A percentile compares a stretch with the other conserved stretches of the same genome.
phyloP scores from a whole-genome alignment of 2,888 invertebrate species.

The Pemphredon lugubris region DNA sequence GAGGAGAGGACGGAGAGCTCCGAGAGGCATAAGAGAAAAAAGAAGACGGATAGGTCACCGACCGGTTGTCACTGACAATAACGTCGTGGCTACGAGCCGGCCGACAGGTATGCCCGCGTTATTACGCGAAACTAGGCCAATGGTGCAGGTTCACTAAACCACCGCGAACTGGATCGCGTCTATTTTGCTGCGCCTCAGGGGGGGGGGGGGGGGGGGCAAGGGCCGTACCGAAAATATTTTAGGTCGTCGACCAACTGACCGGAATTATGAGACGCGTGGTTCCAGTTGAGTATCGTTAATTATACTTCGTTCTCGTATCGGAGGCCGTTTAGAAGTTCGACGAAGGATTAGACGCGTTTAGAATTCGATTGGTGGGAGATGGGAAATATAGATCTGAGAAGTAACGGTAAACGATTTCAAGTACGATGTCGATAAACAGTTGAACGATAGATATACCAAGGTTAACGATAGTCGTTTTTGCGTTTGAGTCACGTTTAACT shows the following conservation, averaged over 20 bases:
- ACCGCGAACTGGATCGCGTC: constrained; percentile 44
- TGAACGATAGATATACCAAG: too few species aligned
- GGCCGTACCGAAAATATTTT: constrained; percentile 18
- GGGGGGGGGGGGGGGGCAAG: background rate
- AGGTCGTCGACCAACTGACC: constrained; percentile 32
- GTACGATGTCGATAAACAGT: too few species aligned
- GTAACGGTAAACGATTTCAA: too few species aligned
- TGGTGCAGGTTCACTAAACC: constrained; percentile 65
- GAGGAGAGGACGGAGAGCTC: constrained; percentile 12
- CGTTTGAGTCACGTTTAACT: too few species aligned
- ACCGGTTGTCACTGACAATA: constrained; percentile 61
- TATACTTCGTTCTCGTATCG: too few species aligned
- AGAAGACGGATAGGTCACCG: constrained; percentile 55
- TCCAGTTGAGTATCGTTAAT: background rate
- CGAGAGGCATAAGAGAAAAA: constrained; percentile 10
- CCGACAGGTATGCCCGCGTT: constrained; percentile 40
- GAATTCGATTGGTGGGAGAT: too few species aligned
- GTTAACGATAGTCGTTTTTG: too few species aligned
- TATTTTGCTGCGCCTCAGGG: constrained; percentile 36
- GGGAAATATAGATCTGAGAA: too few species aligned
- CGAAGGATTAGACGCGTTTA: too few species aligned
- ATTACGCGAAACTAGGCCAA: constrained; percentile 64
- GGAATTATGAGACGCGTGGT: constrained; percentile 23
- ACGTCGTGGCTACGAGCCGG: constrained; percentile 21
- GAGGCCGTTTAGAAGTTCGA: too few species aligned